These are phyloP conservation scores for Pipistrellus nathusii DNA, from an alignment of 2,797 vertebrate genomes.

Conservation along the genomic window DNA sequence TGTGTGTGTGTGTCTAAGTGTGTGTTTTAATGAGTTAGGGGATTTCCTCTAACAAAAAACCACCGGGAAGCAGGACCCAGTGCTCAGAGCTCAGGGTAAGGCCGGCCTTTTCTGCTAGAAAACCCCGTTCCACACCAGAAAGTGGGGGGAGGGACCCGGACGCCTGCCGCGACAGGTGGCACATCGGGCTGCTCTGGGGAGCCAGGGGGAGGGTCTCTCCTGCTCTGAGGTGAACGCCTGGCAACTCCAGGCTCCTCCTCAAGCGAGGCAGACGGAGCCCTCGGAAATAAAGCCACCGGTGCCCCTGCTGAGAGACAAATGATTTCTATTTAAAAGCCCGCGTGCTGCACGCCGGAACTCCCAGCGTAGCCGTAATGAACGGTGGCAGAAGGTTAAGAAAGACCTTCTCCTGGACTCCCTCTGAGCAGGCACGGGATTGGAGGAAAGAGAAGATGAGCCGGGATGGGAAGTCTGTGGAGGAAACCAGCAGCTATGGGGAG, in stretches of 20 bases:
- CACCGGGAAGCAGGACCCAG: slow-evolving; percentile 93
- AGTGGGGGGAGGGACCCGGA: slow-evolving; percentile 84
- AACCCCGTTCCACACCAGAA: slow-evolving; percentile 82
- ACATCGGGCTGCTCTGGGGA: slow-evolving; percentile 92
- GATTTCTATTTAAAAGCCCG: slow-evolving; percentile 91
- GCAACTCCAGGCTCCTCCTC: slow-evolving; percentile 78
- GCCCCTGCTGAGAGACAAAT: slow-evolving; percentile 93
- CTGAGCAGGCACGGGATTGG: slow-evolving; percentile 88
- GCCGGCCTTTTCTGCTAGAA: slow-evolving; percentile 83
- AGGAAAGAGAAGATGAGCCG: slow-evolving; percentile 88
- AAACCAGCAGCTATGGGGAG: slow-evolving; percentile 86
- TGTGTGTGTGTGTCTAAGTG: slow-evolving; percentile 41
- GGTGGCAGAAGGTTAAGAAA: slow-evolving; percentile 88
- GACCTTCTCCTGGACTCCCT: slow-evolving; percentile 85
- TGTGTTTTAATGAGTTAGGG: slow-evolving; percentile 97
- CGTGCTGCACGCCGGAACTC: slow-evolving; percentile 88
- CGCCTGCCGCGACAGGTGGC: slow-evolving; percentile 90
- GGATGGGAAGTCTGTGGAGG: slow-evolving; percentile 84
- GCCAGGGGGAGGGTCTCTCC: slow-evolving; percentile 89
- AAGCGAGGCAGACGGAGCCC: slow-evolving; percentile 74
- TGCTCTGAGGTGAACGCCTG: slow-evolving; percentile 76
- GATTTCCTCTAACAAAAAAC: slow-evolving; percentile 94
- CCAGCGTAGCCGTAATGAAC: slow-evolving; percentile 90
- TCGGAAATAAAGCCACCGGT: slow-evolving; percentile 87
- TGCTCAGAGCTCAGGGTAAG: slow-evolving; percentile 92